A percentile compares a stretch with the other conserved stretches of the same genome.
Conservation (phyloP, 2,888 invertebrate genomes). For the Autographa pulchrina region DNA sequence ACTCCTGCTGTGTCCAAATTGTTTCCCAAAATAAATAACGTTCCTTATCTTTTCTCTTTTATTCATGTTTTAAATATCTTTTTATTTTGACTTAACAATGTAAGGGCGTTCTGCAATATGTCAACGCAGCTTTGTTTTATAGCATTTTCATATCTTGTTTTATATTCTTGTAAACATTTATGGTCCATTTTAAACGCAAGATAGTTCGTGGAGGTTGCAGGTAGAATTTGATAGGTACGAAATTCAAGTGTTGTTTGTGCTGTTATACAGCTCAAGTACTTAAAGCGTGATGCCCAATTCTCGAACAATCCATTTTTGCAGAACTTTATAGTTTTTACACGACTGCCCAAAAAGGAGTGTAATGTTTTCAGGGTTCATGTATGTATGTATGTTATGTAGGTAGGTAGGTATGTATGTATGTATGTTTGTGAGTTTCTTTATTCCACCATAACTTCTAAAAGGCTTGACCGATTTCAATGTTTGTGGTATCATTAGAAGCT, state of each 20-base stretch:
- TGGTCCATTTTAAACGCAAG: constrained; percentile 56
- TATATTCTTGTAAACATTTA: constrained; percentile 69
- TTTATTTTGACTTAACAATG: constrained; percentile 69
- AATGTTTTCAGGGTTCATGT: too few species aligned
- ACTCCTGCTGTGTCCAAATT: constrained; percentile 60
- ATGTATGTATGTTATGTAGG: too few species aligned
- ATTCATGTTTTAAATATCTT: constrained; percentile 65
- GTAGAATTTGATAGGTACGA: constrained; percentile 16
- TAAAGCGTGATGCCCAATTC: neutral
- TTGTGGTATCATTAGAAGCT: too few species aligned
- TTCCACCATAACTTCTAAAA: too few species aligned
- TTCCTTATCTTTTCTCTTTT: constrained; percentile 67
- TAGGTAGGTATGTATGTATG: too few species aligned
- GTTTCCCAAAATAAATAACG: constrained; percentile 71
- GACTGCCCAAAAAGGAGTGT: too few species aligned
- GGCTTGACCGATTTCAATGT: too few species aligned
- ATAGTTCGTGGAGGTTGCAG: constrained; percentile 32
- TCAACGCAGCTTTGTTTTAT: constrained; percentile 69
- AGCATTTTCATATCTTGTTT: constrained; percentile 61
- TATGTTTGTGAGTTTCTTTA: too few species aligned
- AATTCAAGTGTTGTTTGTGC: constrained; percentile 2
- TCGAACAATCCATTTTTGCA: neutral
- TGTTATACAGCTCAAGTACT: neutral
- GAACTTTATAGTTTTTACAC: neutral
- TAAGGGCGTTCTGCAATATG: constrained; percentile 66